A percentile compares a stretch with the other conserved stretches of the same genome.
These are phyloP conservation scores for Drosophila aff. DNA, from an alignment of 1,140 invertebrate genomes.

Conservation along the genomic window DNA sequence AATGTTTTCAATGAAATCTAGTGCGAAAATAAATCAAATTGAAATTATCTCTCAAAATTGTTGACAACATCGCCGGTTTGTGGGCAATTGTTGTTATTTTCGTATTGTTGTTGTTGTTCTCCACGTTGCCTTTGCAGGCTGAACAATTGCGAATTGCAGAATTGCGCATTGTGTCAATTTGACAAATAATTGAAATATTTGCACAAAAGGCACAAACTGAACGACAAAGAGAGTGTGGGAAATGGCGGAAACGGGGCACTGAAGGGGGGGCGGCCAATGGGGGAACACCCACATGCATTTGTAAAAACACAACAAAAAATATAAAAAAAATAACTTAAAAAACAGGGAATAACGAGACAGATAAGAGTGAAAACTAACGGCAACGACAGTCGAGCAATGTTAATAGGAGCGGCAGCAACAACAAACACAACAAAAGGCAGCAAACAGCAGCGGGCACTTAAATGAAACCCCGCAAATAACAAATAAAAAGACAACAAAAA, in stretches of 20 bases:
- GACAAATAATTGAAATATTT: constrained; percentile 69
- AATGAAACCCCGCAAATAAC: constrained; percentile 72
- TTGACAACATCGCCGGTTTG: constrained; percentile 36
- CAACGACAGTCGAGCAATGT: constrained; percentile 40
- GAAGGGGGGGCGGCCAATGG: background rate
- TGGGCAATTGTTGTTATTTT: constrained; percentile 34
- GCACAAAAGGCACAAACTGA: constrained; percentile 52
- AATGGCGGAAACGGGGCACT: background rate
- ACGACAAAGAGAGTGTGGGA: constrained; percentile 25
- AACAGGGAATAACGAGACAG: constrained; percentile 25
- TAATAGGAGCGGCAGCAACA: constrained; percentile 46
- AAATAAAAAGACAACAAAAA: constrained; percentile 46
- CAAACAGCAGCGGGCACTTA: constrained; percentile 53
- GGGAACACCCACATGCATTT: constrained; percentile 56
- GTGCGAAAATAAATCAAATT: constrained; percentile 55
- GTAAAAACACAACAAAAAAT: constrained; percentile 9
- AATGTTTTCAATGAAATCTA: constrained; percentile 52
- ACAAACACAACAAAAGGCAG: constrained; percentile 13
- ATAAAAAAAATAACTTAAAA: constrained; percentile 1
- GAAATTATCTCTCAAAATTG: constrained; percentile 50
- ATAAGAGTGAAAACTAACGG: constrained; percentile 54
- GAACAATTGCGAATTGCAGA: constrained; percentile 54
- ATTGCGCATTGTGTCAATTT: constrained; percentile 69
- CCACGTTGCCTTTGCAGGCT: constrained; percentile 18
- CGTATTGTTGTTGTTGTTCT: background rate